Evolutionary conservation across 2,797 vertebrate species (phyloP).

Genomic region (Spheniscus humboldti): DNA sequence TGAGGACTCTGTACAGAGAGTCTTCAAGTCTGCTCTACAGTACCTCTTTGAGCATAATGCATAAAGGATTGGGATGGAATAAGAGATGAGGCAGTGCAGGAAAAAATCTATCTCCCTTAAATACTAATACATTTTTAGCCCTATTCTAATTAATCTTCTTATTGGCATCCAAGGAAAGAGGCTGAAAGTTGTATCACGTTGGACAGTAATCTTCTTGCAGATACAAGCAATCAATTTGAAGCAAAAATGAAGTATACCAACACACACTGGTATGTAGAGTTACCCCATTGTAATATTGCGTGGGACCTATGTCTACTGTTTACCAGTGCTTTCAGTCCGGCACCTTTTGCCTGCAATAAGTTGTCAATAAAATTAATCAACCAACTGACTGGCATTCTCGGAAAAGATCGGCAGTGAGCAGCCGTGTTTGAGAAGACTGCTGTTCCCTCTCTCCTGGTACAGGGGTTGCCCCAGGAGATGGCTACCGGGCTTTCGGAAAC

Average conservation of each 20-base stretch:
- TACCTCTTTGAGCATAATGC: background rate
- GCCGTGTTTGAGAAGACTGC: background rate
- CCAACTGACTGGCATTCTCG: background rate
- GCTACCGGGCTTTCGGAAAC: background rate
- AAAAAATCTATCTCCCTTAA: background rate
- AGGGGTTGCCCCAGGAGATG: background rate
- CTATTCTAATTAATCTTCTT: slow-evolving; percentile 18
- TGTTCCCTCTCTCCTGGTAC: background rate
- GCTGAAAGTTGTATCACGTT: background rate
- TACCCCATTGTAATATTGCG: fast-evolving
- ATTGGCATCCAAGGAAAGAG: background rate
- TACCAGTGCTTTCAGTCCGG: background rate
- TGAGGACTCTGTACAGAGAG: background rate
- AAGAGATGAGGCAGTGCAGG: background rate
- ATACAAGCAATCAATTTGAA: background rate
- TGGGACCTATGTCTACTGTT: background rate
- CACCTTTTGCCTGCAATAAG: background rate
- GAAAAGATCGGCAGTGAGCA: background rate
- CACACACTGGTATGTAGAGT: background rate
- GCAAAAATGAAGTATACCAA: background rate
- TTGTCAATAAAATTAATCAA: background rate
- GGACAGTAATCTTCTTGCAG: background rate
- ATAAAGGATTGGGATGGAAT: background rate
- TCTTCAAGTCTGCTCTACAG: background rate
- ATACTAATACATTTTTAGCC: background rate